phyloP scores from a whole-genome alignment of 1,140 invertebrate genomes.

The Cardiocondyla obscurior region DNA sequence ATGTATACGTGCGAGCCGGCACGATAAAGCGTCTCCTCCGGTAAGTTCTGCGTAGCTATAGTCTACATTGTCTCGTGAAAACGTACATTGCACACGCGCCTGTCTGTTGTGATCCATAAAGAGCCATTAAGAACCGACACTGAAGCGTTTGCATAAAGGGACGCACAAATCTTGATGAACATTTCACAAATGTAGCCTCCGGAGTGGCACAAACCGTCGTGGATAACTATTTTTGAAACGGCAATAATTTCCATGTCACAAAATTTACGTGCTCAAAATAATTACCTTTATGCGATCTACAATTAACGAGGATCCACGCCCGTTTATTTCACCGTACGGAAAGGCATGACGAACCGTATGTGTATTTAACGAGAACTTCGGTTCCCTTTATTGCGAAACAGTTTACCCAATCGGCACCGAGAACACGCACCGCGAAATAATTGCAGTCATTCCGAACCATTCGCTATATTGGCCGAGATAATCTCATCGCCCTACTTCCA shows the following conservation, averaged over 20 bases:
- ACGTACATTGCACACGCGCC: conserved; percentile 32
- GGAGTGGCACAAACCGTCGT: too few relatives aligned
- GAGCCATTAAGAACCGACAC: conserved; percentile 48
- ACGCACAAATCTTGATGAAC: conserved; percentile 18
- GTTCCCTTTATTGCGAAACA: conserved; percentile 60
- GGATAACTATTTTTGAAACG: neutral
- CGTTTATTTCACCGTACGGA: neutral
- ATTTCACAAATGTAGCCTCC: conserved; percentile 4
- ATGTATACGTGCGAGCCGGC: conserved; percentile 65
- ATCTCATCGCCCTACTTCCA: conserved; percentile 79
- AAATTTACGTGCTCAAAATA: neutral
- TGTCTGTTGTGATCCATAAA: conserved; percentile 60
- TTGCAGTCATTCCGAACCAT: conserved; percentile 81
- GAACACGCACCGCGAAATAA: conserved; percentile 79
- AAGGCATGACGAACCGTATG: conserved; percentile 16
- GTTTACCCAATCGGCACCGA: conserved; percentile 62
- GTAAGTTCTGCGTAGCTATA: conserved; percentile 55
- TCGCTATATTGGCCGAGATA: conserved; percentile 80
- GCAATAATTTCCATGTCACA: neutral
- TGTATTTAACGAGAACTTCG: conserved; percentile 46
- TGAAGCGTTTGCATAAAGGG: conserved; percentile 6
- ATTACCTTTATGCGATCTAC: neutral
- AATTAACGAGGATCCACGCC: neutral
- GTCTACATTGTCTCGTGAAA: conserved; percentile 47
- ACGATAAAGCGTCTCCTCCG: conserved; percentile 66